Conservation (phyloP, 2,888 invertebrate genomes). For the Drosophila subquinaria region DNA sequence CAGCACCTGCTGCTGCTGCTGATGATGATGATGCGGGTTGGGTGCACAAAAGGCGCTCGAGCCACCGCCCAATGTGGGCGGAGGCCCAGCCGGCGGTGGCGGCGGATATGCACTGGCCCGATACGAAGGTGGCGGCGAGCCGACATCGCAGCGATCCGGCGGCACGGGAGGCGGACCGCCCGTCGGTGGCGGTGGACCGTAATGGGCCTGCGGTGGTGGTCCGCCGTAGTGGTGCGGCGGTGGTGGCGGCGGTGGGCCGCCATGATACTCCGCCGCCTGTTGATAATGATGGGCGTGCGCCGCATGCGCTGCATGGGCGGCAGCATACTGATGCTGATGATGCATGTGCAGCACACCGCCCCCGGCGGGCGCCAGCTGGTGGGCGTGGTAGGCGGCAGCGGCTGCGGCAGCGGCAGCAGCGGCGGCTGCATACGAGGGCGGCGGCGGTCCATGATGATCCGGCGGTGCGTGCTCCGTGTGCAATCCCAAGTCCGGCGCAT, state of each 20-base stretch:
- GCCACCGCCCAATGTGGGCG: conserved; percentile 82
- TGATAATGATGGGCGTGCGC: conserved; percentile 79
- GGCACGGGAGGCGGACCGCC: conserved; percentile 63
- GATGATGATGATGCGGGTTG: conserved; percentile 83
- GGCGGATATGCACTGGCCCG: conserved; percentile 75
- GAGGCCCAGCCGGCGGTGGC: conserved; percentile 57
- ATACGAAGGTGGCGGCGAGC: conserved; percentile 81
- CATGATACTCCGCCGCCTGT: conserved; percentile 78
- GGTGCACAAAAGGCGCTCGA: conserved; percentile 85
- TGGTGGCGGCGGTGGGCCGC: conserved; percentile 58
- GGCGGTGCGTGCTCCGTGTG: conserved; percentile 79
- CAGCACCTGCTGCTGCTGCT: conserved; percentile 37
- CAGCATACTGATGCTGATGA: conserved; percentile 81
- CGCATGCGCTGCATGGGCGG: conserved; percentile 63
- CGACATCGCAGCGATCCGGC: conserved; percentile 77
- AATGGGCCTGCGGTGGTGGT: conserved; percentile 71
- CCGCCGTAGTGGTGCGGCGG: conserved; percentile 64
- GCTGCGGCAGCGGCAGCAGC: conserved; percentile 82
- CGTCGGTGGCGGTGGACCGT: conserved; percentile 44
- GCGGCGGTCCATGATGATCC: conserved; percentile 80
- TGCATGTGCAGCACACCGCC: conserved; percentile 69
- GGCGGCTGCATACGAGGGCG: conserved; percentile 81
- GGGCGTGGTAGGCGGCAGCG: conserved; percentile 82
- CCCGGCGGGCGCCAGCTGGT: conserved; percentile 80
- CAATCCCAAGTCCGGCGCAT: conserved; percentile 80